Evolutionary conservation across 2,888 invertebrate genomes (phyloP), one percentile per base, ranked within the genome.

Genomic region (Geotrupes spiniger): DNA sequence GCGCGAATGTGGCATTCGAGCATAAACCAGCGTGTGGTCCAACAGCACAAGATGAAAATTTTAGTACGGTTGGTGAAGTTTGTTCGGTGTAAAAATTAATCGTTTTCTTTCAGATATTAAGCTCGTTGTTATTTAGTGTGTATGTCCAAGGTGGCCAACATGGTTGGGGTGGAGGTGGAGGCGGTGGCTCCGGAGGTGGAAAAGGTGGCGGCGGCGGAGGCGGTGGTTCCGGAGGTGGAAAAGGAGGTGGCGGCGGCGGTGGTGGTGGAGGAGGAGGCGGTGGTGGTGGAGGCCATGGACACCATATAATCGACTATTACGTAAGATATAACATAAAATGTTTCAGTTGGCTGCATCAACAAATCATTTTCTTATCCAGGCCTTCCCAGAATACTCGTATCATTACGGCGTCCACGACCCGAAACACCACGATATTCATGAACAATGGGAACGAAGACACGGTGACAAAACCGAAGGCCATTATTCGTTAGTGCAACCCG

Each of bases 361-460:
- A 11, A 8, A 33, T 14, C 1, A 4, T 33, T 42, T 44, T 44
- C 33, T 46, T 21, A 33, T 10, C 41, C 42, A 69, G 67, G 67
- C 69, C 9, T 65, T 62, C 37, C 70, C 70, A 4, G 64, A 65
- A 37, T 71, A 71, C 58, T 63, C 67, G 46, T 71, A 59, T 54
- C 63, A 69, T 52, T 71, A 71, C 54, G 65, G 63, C 9, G 69
- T 71, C 11, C 69, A 69, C 48, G 69, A 71, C 41, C 54, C 57
- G 14, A 63, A 71, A 45, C 65, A 66, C 50, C 69, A 71, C 53
- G 70, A 71, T 53, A 60, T 69, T 56, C 64, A 71, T 45, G 64
- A 63, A 53, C 70, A 71, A 50, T 62, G 64, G 61, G 70, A 71
- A 57, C 53, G 59, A 36, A 62, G 70, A 42, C 63, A 69, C 37